Evolutionary conservation across 2,113 vertebrate genomes (phyloP), one percentile per base, ranked within the genome.

Genomic region (Calonectris borealis): DNA sequence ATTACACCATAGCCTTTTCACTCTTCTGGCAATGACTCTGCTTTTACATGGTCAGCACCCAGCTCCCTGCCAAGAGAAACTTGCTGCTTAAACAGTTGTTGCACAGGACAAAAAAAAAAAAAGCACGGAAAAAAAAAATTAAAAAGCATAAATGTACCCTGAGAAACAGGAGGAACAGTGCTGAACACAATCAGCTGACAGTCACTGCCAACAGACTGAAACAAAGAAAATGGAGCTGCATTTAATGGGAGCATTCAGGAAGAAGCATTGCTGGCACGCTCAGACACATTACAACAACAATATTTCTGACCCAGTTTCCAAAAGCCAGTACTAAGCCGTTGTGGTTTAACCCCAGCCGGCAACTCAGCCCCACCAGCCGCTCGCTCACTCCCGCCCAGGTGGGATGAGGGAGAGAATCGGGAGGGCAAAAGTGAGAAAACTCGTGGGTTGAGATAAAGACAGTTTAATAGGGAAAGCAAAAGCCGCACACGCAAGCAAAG

Each of bases 61-160:
- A 70, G 34, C 27, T 91, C 55, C 34, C n/a, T 81, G 52, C 25
- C 87, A 80, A 46, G 62, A 78, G 36, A 21, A 93, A 60, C 49
- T 44, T 27, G 21, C 75, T 38, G 21, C 32, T 85, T 64, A 58
- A 73, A 90, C 5, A 34, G 61, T 34, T 61, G 27, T 31, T 80
- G 48, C 27, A 25, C 49, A 66, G 20, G 27, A 8, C 21, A 11
- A 1, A 16, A 27, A 27, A 42, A 17, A 40, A 3, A 5, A 18
- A 22, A 17, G 7, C 0, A 62, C 8, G 9, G 24, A 2, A 10
- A n/a, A 24, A 24, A 21, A 4, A 38, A 14, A 13, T 38, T 16
- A 13, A 49, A 90, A 58, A 26, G 22, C 9, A 40, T 21, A 5
- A 58, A 18, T 18, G 6, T 34, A 60, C 13, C 49, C 51, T 2